These are phyloP conservation scores for Stegophylla sp. DNA, from an alignment of 2,888 invertebrate species.

Conservation along the genomic window DNA sequence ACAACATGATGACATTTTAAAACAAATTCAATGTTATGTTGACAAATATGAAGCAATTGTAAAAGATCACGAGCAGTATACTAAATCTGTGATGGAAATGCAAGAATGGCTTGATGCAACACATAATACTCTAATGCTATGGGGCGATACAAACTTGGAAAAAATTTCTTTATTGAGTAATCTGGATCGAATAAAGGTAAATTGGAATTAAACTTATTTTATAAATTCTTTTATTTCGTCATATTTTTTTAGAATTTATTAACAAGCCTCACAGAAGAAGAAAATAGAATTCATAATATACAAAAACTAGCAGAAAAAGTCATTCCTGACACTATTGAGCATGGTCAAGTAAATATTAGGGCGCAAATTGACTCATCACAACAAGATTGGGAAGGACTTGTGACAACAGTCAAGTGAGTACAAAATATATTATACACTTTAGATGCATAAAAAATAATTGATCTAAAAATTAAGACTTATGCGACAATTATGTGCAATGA, in stretches of 20 bases:
- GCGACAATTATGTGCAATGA: too few relatives aligned
- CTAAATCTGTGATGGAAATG: conserved; percentile 83
- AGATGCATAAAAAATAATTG: neutral
- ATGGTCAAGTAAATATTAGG: conserved; percentile 83
- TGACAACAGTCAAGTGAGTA: conserved; percentile 72
- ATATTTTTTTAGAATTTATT: conserved; percentile 71
- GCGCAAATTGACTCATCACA: conserved; percentile 87
- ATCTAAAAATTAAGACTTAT: too few relatives aligned
- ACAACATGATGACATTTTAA: conserved; percentile 76
- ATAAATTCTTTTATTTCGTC: conserved; percentile 8
- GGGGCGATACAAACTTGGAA: conserved; percentile 85
- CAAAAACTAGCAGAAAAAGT: conserved; percentile 87
- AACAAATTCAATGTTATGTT: conserved; percentile 75
- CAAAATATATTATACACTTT: neutral
- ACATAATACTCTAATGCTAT: conserved; percentile 79
- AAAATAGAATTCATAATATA: conserved; percentile 81
- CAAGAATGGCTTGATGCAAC: conserved; percentile 88
- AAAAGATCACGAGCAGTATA: conserved; percentile 86
- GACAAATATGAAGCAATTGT: conserved; percentile 87
- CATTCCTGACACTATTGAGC: conserved; percentile 82
- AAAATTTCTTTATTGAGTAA: conserved; percentile 85
- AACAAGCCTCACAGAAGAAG: conserved; percentile 82
- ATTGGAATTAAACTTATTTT: neutral
- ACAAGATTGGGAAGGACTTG: conserved; percentile 86
- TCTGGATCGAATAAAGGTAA: conserved; percentile 78